Evolutionary conservation across 1,140 invertebrate species (phyloP).

Genomic region (Ips nitidus): DNA sequence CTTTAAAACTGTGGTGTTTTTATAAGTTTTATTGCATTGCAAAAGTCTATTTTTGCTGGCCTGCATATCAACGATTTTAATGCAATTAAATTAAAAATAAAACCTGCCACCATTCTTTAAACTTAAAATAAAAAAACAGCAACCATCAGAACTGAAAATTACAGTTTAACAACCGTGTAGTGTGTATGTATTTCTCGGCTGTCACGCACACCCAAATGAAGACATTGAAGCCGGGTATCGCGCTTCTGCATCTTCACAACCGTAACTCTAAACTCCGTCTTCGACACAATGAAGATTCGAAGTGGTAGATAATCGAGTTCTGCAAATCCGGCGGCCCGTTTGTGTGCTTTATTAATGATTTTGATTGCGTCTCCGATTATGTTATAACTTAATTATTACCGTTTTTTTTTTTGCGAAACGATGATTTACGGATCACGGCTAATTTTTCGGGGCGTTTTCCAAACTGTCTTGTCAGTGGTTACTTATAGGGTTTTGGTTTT

Average conservation of each 20-base stretch:
- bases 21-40: no score
- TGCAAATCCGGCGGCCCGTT: slow-evolving; percentile 28
- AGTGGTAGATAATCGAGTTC: slow-evolving; percentile 18
- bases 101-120: no score
- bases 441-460: neutral
- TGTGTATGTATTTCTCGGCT: neutral
- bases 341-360: slow-evolving; percentile 30
- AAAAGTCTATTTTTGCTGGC: no score
- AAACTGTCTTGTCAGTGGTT: no score
- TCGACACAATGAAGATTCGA: slow-evolving; percentile 24
- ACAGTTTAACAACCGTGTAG: no score
- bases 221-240: slow-evolving; percentile 19
- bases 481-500: slow-evolving; percentile 5
- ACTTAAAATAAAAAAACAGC: no score
- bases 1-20: no score
- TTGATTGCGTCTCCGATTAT: slow-evolving; percentile 28
- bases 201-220: slow-evolving; percentile 17
- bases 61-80: no score
- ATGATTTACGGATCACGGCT: slow-evolving; percentile 3
- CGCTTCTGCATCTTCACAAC: slow-evolving; percentile 18
- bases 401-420: slow-evolving; percentile 9
- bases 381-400: slow-evolving; percentile 31
- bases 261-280: slow-evolving; percentile 25
- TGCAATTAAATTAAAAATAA: no score
- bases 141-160: no score